Conservation (phyloP, 2,797 vertebrate species). For the Parauchenoglanis punctatus region DNA sequence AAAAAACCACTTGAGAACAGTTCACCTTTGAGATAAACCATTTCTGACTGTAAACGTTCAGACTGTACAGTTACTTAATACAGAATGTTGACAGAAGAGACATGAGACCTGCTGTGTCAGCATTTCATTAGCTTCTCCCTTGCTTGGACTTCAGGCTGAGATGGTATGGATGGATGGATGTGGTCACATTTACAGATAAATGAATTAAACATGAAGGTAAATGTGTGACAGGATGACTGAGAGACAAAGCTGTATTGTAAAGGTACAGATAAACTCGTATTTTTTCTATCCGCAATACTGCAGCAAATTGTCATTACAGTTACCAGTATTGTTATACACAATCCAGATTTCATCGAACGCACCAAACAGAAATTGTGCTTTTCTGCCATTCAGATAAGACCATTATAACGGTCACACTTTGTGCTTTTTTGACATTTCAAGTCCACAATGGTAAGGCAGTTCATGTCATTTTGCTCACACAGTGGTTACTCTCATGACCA, state of each 20-base stretch:
- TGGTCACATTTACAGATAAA: slow-evolving; percentile 12
- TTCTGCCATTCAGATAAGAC: not conserved
- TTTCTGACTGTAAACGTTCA: slow-evolving; percentile 29
- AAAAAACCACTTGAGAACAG: not conserved
- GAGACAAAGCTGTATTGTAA: slow-evolving; percentile 22
- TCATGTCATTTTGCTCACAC: slow-evolving; percentile 81
- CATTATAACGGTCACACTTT: slow-evolving; percentile 8
- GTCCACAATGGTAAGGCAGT: slow-evolving; percentile 73
- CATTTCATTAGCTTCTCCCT: not conserved
- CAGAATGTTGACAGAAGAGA: slow-evolving; percentile 25
- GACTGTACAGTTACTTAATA: slow-evolving; percentile 21
- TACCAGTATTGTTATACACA: not conserved
- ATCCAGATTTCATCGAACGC: not conserved
- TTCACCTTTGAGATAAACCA: slow-evolving; percentile 18
- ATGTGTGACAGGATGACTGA: slow-evolving; percentile 8
- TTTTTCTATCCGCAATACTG: not conserved
- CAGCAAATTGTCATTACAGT: slow-evolving; percentile 7
- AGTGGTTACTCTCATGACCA: slow-evolving; percentile 99
- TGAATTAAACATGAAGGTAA: slow-evolving; percentile 26
- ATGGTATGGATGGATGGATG: not conserved
- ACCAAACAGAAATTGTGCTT: slow-evolving; percentile 18
- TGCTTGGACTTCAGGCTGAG: slow-evolving; percentile 7
- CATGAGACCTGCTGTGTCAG: slow-evolving; percentile 8
- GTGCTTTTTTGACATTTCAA: slow-evolving; percentile 32
- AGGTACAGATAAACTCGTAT: not conserved